phyloP scores from a whole-genome alignment of 2,113 vertebrate species.

The Ornithorhynchus anatinus region DNA sequence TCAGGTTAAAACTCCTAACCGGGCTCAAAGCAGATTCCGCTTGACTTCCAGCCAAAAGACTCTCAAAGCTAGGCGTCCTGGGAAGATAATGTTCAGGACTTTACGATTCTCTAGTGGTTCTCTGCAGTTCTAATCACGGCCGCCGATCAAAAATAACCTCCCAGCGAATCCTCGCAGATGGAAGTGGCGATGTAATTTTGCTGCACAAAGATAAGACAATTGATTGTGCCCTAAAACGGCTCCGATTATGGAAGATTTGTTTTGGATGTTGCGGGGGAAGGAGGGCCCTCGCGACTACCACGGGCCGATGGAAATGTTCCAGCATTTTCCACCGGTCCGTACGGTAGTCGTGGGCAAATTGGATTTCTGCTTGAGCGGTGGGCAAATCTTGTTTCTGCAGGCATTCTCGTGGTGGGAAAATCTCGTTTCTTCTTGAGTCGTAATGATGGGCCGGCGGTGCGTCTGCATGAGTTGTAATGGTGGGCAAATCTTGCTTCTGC shows the following conservation, averaged over 20 bases:
- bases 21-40: neutral
- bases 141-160: constrained; percentile 26
- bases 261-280: neutral
- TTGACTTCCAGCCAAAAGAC: neutral
- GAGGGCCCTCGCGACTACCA: no score
- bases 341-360: neutral
- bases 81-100: constrained; percentile 23
- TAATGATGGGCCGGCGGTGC: no score
- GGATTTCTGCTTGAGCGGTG: neutral
- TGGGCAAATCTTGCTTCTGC: no score
- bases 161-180: neutral
- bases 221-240: constrained; percentile 13
- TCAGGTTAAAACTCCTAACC: neutral
- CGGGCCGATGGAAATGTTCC: no score
- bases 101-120: constrained; percentile 37
- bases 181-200: neutral
- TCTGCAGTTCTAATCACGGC: constrained; percentile 35
- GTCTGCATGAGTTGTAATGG: no score
- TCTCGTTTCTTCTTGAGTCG: no score
- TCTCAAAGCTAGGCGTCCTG: constrained; percentile 1
- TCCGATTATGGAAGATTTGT: constrained; percentile 14
- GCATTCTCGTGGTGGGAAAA: no score
- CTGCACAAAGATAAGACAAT: constrained; percentile 5
- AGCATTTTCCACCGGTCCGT: neutral
- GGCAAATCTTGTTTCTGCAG: no score